Conservation (phyloP, 2,797 vertebrate genomes). For the Iguana delicatissima region DNA sequence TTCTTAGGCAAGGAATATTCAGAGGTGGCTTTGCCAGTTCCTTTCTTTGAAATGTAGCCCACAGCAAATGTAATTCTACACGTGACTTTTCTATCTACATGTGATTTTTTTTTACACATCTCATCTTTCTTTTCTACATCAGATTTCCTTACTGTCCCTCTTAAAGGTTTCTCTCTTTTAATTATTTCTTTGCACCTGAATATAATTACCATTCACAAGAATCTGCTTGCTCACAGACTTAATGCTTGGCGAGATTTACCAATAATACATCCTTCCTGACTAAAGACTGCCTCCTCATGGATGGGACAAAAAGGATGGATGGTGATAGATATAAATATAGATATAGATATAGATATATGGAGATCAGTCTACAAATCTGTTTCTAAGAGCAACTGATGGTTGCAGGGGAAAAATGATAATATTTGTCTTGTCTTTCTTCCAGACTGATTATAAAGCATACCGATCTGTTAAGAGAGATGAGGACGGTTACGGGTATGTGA, state of each 20-base stretch:
- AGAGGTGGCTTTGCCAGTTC: too few relatives aligned
- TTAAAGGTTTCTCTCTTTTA: slow-evolving; percentile 20
- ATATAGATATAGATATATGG: slow-evolving; percentile 53
- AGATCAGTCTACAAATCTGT: slow-evolving; percentile 57
- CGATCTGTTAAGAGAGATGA: slow-evolving; percentile 40
- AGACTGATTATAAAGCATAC: slow-evolving; percentile 59
- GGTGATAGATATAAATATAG: neutral
- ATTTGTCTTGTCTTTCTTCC: slow-evolving; percentile 65
- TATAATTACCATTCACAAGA: slow-evolving; percentile 66
- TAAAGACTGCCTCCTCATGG: slow-evolving; percentile 64
- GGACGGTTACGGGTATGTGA: slow-evolving; percentile 52
- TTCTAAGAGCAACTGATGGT: slow-evolving; percentile 53
- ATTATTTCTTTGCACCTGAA: slow-evolving; percentile 10
- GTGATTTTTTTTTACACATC: neutral
- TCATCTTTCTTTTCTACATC: fast-evolving
- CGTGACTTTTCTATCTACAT: neutral
- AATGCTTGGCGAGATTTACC: slow-evolving; percentile 43
- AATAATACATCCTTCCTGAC: slow-evolving; percentile 43
- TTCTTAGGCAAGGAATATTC: too few relatives aligned
- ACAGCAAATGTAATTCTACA: neutral
- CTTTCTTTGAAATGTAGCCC: too few relatives aligned
- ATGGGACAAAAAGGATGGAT: slow-evolving; percentile 68
- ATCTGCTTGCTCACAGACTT: slow-evolving; percentile 40
- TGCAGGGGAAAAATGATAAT: slow-evolving; percentile 67
- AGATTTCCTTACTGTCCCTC: slow-evolving; percentile 22